phyloP scores from a whole-genome alignment of 2,797 vertebrate genomes.

The Clangula hyemalis region DNA sequence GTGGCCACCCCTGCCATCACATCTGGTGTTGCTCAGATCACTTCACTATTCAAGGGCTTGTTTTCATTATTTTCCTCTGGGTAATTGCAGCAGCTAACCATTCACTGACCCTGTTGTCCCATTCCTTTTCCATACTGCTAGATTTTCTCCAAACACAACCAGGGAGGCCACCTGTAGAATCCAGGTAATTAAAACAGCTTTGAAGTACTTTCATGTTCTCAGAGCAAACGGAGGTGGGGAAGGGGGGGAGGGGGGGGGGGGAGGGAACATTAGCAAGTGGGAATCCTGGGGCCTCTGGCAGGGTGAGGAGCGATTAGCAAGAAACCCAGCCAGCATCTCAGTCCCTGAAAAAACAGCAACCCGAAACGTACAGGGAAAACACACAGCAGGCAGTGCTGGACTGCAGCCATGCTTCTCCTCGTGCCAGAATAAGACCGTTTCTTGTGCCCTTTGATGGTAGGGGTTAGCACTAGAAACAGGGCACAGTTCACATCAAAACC shows the following conservation, averaged over 20 bases:
- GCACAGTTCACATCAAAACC: neutral
- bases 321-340: neutral
- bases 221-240: neutral
- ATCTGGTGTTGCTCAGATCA: neutral
- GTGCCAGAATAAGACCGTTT: accelerated
- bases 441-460: slow-evolving; percentile 19
- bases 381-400: neutral
- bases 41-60: neutral
- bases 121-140: neutral
- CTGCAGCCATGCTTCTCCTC: neutral
- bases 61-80: neutral
- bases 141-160: neutral
- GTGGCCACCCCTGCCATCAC: neutral
- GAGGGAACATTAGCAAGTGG: neutral
- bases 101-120: neutral
- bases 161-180: neutral
- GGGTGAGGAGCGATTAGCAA: neutral
- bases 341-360: neutral
- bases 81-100: neutral
- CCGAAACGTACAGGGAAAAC: neutral
- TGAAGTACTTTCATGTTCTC: accelerated
- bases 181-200: neutral
- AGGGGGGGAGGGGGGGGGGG: no score
- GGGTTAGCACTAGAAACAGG: neutral
- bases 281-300: neutral